Base-by-base conservation (phyloP, 2,797 vertebrate species). In the Falco concolor region DNA sequence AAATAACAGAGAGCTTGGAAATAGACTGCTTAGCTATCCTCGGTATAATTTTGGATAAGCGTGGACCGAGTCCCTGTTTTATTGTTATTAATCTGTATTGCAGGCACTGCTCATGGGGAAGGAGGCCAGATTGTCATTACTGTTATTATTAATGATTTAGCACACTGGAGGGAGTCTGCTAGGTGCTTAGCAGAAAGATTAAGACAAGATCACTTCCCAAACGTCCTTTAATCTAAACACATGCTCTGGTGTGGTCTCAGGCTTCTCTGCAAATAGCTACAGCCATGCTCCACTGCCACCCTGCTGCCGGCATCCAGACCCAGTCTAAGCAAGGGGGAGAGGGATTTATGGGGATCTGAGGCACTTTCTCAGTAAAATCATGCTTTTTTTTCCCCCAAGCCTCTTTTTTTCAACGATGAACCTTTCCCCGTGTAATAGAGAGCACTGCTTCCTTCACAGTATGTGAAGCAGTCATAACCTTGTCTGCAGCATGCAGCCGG, bases 381-480 rank as follows among this genome's bases (percentile, higher is more conserved):
- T 2, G 8, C 23, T 75, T 92, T 87, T 92, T 70, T 88, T 59
- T 14, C 5, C 61, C 82, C 83, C 57, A 49, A 83, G 57, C n/a
- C 40, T 89, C 91, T 95, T 96, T 80, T 94, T 85, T 94, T 86
- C 83, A 32, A 79, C 92, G 76, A 80, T n/a, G 68, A 94, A 64
- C 84, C 81, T 91, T 96, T 95, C 88, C 52, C 70, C 64, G 53
- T 27, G 59, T 83, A 91, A 94, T 63, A 69, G 13, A 68, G 84
- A 96, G 96, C 57, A 42, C 32, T 70, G 80, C 84, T 86, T 40
- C 77, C 80, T 49, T 92, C 93, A 53, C 92, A 68, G 76, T 83
- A 27, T 21, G 89, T 96, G 91, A 95, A 91, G 89, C 95, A 95
- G 93, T 90, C 94, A 73, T 81, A 96, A 95, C 95, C 89, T 56